Evolutionary conservation across 2,113 vertebrate species (phyloP).

Genomic region (Crocuta crocuta): DNA sequence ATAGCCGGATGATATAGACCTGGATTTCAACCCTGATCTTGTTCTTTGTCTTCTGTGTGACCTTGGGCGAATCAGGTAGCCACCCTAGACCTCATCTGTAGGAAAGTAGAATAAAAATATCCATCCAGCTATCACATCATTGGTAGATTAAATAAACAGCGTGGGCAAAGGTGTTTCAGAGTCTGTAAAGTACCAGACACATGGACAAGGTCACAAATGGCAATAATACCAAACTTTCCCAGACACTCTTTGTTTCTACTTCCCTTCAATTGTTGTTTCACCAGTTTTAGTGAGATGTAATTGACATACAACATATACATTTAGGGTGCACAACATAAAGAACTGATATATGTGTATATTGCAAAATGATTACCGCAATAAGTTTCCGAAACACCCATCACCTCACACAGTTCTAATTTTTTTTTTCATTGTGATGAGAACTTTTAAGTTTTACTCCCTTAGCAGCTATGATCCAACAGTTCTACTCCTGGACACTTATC

Average conservation of each 20-base stretch:
- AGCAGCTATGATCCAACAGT: neutral
- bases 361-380: neutral
- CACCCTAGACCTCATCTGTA: neutral
- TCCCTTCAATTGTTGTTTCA: neutral
- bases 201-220: neutral
- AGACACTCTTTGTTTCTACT: neutral
- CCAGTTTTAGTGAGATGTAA: neutral
- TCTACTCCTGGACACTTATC: neutral
- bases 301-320: neutral
- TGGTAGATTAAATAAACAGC: neutral
- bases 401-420: neutral
- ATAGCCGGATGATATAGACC: neutral
- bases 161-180: neutral
- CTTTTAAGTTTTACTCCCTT: neutral
- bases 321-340: neutral
- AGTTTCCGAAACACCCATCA: neutral
- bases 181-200: neutral
- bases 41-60: neutral
- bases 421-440: neutral
- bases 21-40: neutral
- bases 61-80: neutral
- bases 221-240: neutral
- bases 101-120: neutral
- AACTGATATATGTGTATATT: neutral
- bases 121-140: neutral